phyloP scores from a whole-genome alignment of 2,888 invertebrate genomes.

The Ectobius pallidus region DNA sequence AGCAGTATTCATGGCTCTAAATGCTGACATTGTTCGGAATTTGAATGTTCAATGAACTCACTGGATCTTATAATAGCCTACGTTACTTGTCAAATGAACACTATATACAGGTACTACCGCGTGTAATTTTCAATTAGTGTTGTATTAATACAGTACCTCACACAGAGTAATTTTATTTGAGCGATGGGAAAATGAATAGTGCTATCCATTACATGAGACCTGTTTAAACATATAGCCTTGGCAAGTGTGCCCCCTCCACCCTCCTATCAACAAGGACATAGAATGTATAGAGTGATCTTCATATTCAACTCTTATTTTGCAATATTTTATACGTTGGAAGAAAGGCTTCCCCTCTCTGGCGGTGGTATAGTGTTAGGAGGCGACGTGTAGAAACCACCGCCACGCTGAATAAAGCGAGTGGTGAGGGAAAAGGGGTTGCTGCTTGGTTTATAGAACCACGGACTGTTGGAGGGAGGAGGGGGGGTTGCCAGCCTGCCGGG shows the following conservation, averaged over 20 bases:
- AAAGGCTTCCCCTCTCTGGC: neutral
- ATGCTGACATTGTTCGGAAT: too few relatives aligned
- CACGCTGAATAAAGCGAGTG: conserved; percentile 23
- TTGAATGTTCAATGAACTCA: too few relatives aligned
- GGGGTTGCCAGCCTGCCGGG: conserved; percentile 50
- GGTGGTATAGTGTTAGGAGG: conserved; percentile 8
- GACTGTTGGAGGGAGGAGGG: conserved; percentile 45
- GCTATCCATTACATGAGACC: conserved; percentile 4
- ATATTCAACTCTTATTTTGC: conserved; percentile 38
- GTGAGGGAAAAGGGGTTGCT: conserved; percentile 45
- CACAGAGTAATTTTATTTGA: neutral
- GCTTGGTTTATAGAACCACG: conserved; percentile 47
- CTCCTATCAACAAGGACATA: conserved; percentile 18
- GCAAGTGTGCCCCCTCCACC: neutral
- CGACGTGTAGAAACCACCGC: conserved; percentile 31
- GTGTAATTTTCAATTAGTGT: neutral
- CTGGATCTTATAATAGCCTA: too few relatives aligned
- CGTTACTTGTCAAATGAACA: too few relatives aligned
- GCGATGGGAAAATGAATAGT: neutral
- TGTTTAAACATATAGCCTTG: neutral
- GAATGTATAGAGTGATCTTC: conserved; percentile 32
- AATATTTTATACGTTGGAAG: conserved; percentile 32
- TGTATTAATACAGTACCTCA: neutral
- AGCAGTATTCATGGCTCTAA: too few relatives aligned
- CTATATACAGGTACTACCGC: too few relatives aligned